These are phyloP conservation scores for Florisuga fusca DNA, from an alignment of 2,797 vertebrate species.

Conservation along the genomic window DNA sequence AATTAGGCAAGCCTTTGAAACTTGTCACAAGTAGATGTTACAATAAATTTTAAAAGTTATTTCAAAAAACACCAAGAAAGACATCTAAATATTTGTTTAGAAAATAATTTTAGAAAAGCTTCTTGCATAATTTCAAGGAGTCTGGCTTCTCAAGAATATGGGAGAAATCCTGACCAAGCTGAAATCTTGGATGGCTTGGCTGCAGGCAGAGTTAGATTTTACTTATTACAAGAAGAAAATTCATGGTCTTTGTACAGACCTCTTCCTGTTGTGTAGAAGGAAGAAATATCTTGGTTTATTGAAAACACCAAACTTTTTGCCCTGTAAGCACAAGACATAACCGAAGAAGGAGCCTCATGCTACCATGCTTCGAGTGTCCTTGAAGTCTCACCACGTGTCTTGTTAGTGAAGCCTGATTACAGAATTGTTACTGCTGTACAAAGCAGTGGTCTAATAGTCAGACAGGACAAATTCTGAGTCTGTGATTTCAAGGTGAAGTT, in stretches of 20 bases:
- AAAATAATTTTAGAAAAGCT: not conserved
- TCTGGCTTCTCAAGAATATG: not conserved
- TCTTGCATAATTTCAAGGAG: not conserved
- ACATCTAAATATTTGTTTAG: not conserved
- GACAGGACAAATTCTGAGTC: not conserved
- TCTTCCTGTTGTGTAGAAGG: not conserved
- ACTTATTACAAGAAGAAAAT: not conserved
- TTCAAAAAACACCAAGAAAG: not conserved
- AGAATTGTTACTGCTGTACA: not conserved
- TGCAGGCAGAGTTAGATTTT: not conserved
- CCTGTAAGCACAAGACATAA: not conserved
- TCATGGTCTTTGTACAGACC: not conserved
- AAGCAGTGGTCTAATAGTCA: not conserved
- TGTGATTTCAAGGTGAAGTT: not conserved
- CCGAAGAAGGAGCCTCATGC: not conserved
- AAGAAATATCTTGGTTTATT: not conserved
- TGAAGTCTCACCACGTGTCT: not conserved
- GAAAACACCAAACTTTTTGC: not conserved
- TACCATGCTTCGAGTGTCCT: not conserved
- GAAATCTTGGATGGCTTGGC: not conserved
- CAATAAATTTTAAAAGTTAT: not conserved
- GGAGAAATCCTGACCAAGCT: not conserved
- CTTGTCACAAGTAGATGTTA: not conserved
- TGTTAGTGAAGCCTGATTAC: not conserved
- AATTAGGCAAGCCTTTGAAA: not conserved